These are phyloP conservation scores for Aspidiotus rigidus DNA, from an alignment of 2,888 invertebrate species.

Conservation along the genomic window DNA sequence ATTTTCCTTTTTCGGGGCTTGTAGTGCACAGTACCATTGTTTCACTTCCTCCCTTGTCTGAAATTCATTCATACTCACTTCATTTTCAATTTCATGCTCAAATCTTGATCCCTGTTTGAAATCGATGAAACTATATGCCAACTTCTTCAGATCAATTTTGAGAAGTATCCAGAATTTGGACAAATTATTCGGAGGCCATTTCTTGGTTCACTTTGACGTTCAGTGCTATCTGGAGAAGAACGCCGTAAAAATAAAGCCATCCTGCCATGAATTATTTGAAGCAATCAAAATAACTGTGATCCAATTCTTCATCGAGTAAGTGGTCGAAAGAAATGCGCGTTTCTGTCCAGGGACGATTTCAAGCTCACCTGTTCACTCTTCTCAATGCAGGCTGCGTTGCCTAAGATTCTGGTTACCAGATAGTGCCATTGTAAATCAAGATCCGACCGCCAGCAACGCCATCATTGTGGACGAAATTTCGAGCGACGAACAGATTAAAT, in stretches of 20 bases:
- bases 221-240: constrained; percentile 11
- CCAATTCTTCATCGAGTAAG: constrained; percentile 6
- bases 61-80: too few species aligned
- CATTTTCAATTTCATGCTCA: too few species aligned
- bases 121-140: too few species aligned
- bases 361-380: too few species aligned
- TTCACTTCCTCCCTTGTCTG: too few species aligned
- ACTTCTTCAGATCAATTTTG: constrained; percentile 10
- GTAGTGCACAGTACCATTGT: too few species aligned
- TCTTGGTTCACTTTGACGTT: constrained; percentile 3
- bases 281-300: constrained; percentile 15
- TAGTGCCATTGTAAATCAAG: constrained; percentile 3
- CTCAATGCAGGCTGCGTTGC: too few species aligned
- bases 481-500: constrained; percentile 12
- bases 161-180: constrained; percentile 18
- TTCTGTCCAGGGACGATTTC: too few species aligned
- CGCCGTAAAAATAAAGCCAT: constrained; percentile 11
- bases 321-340: background rate
- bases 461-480: background rate
- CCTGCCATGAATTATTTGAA: constrained; percentile 16
- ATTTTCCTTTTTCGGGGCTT: too few species aligned
- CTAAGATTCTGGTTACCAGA: constrained; percentile 9
- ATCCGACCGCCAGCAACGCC: background rate
- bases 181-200: background rate
- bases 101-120: too few species aligned